A percentile compares a stretch with the other conserved stretches of the same genome.
Conservation (phyloP, 2,797 vertebrate species). For the Smutsia gigantea region DNA sequence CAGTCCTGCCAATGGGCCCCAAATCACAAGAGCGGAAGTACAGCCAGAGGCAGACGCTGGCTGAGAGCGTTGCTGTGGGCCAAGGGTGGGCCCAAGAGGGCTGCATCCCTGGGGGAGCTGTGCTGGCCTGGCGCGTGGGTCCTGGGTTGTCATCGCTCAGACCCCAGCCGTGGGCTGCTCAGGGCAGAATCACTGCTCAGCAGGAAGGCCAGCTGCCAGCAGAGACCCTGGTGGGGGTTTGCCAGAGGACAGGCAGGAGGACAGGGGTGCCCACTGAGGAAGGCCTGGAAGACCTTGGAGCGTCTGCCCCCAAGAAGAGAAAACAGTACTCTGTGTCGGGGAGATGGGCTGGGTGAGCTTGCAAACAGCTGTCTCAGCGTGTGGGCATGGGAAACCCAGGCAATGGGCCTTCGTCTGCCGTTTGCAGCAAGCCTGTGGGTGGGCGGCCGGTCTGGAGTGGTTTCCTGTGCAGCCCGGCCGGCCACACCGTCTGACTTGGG, state of each 20-base stretch:
- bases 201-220: not conserved
- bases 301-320: not conserved
- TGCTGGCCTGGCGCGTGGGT: not conserved
- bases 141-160: not conserved
- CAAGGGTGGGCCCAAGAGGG: too few species aligned
- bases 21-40: accelerated
- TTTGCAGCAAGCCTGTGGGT: accelerated
- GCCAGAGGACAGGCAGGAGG: accelerated
- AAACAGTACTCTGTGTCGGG: too few species aligned
- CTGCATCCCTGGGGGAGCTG: accelerated
- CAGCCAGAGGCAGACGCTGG: accelerated
- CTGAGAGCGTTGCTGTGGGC: not conserved
- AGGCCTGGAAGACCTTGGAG: not conserved
- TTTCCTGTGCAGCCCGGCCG: accelerated
- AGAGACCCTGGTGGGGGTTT: not conserved
- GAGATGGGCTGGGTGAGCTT: accelerated
- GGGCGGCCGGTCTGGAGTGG: accelerated
- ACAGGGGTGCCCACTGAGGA: not conserved
- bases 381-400: not conserved
- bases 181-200: accelerated
- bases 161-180: not conserved
- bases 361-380: too few species aligned
- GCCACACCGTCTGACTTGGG: too few species aligned
- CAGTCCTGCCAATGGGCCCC: not conserved
- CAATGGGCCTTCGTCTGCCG: accelerated